A percentile compares a stretch with the other conserved stretches of the same genome.
phyloP scores from a whole-genome alignment of 1,140 invertebrate genomes.

The Bombus pascuorum region DNA sequence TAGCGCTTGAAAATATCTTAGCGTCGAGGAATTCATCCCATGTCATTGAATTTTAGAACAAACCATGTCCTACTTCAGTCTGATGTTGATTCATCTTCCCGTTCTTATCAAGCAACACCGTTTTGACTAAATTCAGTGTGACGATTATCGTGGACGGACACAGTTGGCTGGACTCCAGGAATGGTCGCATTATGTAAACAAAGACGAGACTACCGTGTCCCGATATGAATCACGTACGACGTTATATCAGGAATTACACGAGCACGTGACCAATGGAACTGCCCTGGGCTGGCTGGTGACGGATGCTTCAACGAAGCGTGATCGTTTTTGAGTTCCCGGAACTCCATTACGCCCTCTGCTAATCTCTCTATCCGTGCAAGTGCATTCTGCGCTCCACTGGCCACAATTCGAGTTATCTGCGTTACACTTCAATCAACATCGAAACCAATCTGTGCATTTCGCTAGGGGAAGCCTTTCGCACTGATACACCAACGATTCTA shows the following conservation, averaged over 20 bases:
- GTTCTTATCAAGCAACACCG: slow-evolving; percentile 56
- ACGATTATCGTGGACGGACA: slow-evolving; percentile 61
- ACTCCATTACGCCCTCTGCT: slow-evolving; percentile 73
- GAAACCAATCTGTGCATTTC: slow-evolving; percentile 68
- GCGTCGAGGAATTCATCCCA: not conserved
- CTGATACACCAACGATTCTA: slow-evolving; percentile 40
- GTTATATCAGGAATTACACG: slow-evolving; percentile 65
- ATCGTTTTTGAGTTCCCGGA: slow-evolving; percentile 77
- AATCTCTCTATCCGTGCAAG: slow-evolving; percentile 77
- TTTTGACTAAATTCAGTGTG: slow-evolving; percentile 61
- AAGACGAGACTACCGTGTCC: slow-evolving; percentile 41
- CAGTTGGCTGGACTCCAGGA: slow-evolving; percentile 62
- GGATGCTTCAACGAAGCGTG: slow-evolving; percentile 72
- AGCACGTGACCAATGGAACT: slow-evolving; percentile 54
- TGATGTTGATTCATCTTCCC: slow-evolving; percentile 52
- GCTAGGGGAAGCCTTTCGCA: slow-evolving; percentile 34
- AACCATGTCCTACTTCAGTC: slow-evolving; percentile 17
- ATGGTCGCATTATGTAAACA: slow-evolving; percentile 64
- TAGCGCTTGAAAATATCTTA: not conserved
- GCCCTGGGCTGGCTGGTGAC: slow-evolving; percentile 51
- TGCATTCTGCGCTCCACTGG: slow-evolving; percentile 75
- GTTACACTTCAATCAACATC: slow-evolving; percentile 81
- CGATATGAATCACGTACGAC: slow-evolving; percentile 61
- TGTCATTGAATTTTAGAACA: slow-evolving; percentile 30
- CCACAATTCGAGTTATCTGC: slow-evolving; percentile 77